Evolutionary conservation across 2,797 vertebrate genomes (phyloP).

Genomic region (Onychomys torridus): DNA sequence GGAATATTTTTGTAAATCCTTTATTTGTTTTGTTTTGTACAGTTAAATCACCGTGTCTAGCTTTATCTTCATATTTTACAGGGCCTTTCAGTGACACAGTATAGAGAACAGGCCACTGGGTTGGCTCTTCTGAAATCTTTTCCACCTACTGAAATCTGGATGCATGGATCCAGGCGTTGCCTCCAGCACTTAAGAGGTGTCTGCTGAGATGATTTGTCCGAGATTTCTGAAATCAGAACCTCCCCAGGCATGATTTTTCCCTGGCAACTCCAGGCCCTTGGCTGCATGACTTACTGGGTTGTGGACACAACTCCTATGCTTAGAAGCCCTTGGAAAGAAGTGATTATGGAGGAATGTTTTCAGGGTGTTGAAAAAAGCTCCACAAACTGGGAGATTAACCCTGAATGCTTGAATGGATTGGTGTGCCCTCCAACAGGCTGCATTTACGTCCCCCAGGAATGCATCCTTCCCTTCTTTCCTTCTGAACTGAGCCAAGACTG

Average conservation of each 20-base stretch:
- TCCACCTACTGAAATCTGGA: neutral
- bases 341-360: neutral
- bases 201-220: rapidly evolving
- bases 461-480: neutral
- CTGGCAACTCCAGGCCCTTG: constrained; percentile 37
- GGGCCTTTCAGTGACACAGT: constrained; percentile 35
- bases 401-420: constrained; percentile 6
- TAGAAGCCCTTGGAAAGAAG: neutral
- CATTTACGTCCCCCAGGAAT: neutral
- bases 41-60: constrained; percentile 77
- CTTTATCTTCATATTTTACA: constrained; percentile 77
- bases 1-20: constrained; percentile 85
- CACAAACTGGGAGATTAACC: neutral
- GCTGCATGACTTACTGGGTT: neutral
- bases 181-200: neutral
- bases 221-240: neutral
- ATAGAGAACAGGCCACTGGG: neutral
- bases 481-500: constrained; percentile 71
- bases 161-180: neutral
- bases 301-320: constrained; percentile 45
- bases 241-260: neutral
- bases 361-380: neutral
- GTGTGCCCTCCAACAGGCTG: neutral
- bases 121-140: neutral
- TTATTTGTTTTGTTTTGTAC: constrained; percentile 83